These are phyloP conservation scores for Onychomys torridus DNA, from an alignment of 2,797 vertebrate species.

Conservation along the genomic window DNA sequence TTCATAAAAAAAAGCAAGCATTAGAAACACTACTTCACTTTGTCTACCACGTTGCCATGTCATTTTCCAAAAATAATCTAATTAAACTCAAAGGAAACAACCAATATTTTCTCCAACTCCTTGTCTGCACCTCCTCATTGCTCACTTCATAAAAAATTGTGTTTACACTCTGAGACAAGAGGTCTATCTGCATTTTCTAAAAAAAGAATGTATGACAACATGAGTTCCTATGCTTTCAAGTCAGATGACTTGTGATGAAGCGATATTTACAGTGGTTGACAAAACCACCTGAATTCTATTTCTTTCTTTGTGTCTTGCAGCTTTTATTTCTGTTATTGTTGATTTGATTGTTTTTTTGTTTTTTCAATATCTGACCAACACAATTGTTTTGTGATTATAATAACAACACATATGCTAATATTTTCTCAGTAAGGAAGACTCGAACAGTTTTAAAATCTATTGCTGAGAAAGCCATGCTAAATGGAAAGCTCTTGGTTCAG, in stretches of 20 bases:
- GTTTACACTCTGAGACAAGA: not conserved
- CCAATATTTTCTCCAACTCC: not conserved
- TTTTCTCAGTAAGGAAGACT: not conserved
- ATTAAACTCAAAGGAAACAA: conserved; percentile 7
- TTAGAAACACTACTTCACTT: not conserved
- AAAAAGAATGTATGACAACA: not conserved
- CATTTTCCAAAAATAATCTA: conserved; percentile 25
- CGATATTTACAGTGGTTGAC: not conserved
- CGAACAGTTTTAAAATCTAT: conserved; percentile 21
- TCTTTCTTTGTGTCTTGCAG: not conserved
- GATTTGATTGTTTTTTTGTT: not conserved
- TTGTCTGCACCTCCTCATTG: not conserved
- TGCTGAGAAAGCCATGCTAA: conserved; percentile 30
- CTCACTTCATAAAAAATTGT: not conserved
- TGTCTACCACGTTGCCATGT: not conserved
- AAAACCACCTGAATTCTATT: not conserved
- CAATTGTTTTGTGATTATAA: not conserved
- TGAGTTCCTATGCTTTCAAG: not conserved
- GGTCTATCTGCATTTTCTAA: not conserved
- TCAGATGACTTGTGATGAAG: not conserved
- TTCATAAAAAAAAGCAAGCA: not conserved
- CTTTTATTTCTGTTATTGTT: not conserved
- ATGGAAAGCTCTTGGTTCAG: conserved; percentile 39
- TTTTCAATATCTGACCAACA: not conserved
- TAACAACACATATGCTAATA: not conserved